These are phyloP conservation scores for Macropus fuliginosus DNA, from an alignment of 2,797 vertebrate genomes.

Conservation along the genomic window DNA sequence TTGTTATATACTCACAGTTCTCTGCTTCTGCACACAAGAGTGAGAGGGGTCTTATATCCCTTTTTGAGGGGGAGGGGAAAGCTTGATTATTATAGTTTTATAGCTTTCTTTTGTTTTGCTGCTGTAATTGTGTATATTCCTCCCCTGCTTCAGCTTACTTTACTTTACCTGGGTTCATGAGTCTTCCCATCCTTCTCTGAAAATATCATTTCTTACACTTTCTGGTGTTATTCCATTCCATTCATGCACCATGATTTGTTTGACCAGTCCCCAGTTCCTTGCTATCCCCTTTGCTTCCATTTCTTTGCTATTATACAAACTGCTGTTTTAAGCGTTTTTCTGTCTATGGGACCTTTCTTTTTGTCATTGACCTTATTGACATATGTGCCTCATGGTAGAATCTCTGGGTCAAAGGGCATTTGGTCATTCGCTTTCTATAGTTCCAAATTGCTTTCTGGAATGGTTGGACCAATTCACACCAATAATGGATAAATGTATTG, in stretches of 20 bases:
- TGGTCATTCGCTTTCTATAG: neutral
- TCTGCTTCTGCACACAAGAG: neutral
- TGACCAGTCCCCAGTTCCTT: neutral
- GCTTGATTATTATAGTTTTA: neutral
- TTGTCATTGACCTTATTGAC: neutral
- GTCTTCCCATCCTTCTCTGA: neutral
- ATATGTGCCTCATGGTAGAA: neutral
- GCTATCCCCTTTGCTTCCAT: neutral
- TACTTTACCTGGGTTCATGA: neutral
- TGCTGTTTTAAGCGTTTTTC: neutral
- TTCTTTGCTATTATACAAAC: neutral
- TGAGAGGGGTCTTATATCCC: neutral
- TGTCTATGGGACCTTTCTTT: neutral
- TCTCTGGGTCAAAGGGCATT: neutral
- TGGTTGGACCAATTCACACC: neutral
- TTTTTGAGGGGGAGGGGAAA: neutral
- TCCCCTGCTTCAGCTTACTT: neutral
- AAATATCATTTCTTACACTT: neutral
- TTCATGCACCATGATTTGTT: neutral
- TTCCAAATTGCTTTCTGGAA: neutral
- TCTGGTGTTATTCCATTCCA: neutral
- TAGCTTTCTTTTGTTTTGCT: neutral
- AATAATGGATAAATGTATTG: neutral
- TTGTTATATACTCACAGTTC: neutral
- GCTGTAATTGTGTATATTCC: neutral